Percentiles rank a stretch among this genome's conserved stretches.
Conservation (phyloP, 2,113 vertebrate genomes). For the Gadus macrocephalus region DNA sequence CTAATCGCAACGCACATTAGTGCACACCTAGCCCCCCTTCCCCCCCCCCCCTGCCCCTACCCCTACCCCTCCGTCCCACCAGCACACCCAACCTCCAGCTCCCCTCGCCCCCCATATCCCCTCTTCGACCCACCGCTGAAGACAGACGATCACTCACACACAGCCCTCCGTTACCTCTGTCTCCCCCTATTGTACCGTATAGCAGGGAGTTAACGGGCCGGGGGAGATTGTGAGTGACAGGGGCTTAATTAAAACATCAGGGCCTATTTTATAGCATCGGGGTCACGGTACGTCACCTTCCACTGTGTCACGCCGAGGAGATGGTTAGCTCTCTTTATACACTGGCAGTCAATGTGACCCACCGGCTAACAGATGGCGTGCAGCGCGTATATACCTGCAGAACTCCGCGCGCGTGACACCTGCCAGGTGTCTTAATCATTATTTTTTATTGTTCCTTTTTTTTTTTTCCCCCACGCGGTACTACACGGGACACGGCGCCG, state of each 20-base stretch:
- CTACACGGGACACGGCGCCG: too few relatives aligned
- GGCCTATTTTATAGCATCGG: conserved; percentile 12
- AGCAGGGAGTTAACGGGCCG: conserved; percentile 27
- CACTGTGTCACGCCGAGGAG: conserved; percentile 26
- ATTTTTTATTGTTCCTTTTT: conserved; percentile 2
- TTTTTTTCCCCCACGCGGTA: too few relatives aligned
- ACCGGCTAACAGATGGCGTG: conserved; percentile 32
- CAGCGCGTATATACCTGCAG: conserved; percentile 8
- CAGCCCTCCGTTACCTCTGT: not conserved
- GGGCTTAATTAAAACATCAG: conserved; percentile 57
- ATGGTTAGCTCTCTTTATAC: conserved; percentile 24
- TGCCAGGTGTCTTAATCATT: conserved; percentile 24
- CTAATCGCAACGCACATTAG: conserved; percentile 13
- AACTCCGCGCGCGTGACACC: conserved; percentile 12
- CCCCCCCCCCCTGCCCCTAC: not conserved
- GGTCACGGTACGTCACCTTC: conserved; percentile 28
- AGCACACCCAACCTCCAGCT: conserved; percentile 6
- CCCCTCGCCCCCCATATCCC: conserved; percentile 21
- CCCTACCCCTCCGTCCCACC: not conserved
- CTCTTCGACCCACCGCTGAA: not conserved
- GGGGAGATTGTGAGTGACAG: conserved; percentile 33
- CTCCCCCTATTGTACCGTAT: not conserved
- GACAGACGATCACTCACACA: not conserved
- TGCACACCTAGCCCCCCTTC: not conserved
- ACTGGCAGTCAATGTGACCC: conserved; percentile 24